phyloP scores from a whole-genome alignment of 2,113 vertebrate species.

The Porphyrio hochstetteri region DNA sequence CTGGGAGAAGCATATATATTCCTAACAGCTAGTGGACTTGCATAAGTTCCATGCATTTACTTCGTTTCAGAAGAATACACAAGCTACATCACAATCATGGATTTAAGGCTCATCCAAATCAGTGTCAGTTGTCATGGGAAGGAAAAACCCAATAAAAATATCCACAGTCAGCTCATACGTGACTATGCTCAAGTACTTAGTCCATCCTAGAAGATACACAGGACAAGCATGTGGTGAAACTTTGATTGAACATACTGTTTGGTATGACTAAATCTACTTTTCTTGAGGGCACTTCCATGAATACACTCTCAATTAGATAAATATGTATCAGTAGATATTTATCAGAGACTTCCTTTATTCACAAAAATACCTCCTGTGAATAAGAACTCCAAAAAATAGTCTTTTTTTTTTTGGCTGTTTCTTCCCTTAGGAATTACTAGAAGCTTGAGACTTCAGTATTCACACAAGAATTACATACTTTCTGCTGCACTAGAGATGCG shows the following conservation, averaged over 20 bases:
- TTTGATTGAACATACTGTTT: not conserved
- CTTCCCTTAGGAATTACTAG: slow-evolving; percentile 5
- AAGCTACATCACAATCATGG: not conserved
- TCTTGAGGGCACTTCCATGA: not conserved
- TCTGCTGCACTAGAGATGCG: not conserved
- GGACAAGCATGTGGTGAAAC: not conserved
- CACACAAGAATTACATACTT: not conserved
- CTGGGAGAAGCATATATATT: slow-evolving; percentile 47
- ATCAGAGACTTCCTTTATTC: not conserved
- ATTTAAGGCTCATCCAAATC: slow-evolving; percentile 12
- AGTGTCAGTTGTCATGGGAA: not conserved
- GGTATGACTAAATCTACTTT: not conserved
- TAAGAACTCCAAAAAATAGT: not conserved
- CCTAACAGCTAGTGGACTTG: not conserved
- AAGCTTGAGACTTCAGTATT: not conserved
- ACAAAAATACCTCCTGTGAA: slow-evolving; percentile 7
- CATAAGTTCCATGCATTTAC: not conserved
- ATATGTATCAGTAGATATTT: not conserved
- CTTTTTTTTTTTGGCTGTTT: not conserved
- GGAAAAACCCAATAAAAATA: not conserved
- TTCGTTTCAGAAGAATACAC: not conserved
- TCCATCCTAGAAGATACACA: not conserved
- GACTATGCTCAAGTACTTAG: not conserved
- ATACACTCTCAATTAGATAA: slow-evolving; percentile 17
- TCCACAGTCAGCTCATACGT: not conserved